phyloP scores from a whole-genome alignment of 2,113 vertebrate species.

The Trogon melanurus region DNA sequence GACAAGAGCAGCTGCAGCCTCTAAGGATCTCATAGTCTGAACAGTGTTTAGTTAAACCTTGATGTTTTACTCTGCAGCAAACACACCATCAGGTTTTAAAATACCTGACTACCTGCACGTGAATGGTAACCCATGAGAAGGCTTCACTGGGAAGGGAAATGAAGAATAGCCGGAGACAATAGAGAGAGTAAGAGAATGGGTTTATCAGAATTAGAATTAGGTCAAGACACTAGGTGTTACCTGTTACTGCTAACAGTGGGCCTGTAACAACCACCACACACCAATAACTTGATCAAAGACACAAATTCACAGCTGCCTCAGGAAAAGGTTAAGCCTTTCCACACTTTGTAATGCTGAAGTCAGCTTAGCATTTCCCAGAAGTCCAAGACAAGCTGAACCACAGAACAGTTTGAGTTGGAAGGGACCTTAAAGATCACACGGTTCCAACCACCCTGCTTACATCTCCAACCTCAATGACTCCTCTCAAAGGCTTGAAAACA shows the following conservation, averaged over 20 bases:
- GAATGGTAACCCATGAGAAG: neutral
- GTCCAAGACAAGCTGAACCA: neutral
- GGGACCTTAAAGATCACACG: too few species aligned
- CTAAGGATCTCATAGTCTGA: neutral
- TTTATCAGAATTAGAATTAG: neutral
- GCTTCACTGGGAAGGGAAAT: neutral
- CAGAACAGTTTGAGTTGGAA: too few species aligned
- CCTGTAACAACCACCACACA: neutral
- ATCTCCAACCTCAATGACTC: neutral
- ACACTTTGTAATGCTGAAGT: neutral
- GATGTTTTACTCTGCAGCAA: neutral
- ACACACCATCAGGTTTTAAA: neutral
- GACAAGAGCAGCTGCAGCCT: neutral
- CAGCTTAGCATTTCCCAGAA: neutral
- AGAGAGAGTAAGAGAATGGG: neutral
- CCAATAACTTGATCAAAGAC: neutral
- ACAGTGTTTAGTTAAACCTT: neutral
- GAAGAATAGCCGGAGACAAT: neutral
- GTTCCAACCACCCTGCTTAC: neutral
- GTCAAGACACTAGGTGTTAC: neutral
- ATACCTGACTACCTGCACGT: neutral
- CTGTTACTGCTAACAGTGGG: neutral
- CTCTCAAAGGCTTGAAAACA: neutral
- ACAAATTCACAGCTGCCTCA: neutral
- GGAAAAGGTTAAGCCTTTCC: neutral